Conservation (phyloP, 2,797 vertebrate genomes). For the Gila robusta region DNA sequence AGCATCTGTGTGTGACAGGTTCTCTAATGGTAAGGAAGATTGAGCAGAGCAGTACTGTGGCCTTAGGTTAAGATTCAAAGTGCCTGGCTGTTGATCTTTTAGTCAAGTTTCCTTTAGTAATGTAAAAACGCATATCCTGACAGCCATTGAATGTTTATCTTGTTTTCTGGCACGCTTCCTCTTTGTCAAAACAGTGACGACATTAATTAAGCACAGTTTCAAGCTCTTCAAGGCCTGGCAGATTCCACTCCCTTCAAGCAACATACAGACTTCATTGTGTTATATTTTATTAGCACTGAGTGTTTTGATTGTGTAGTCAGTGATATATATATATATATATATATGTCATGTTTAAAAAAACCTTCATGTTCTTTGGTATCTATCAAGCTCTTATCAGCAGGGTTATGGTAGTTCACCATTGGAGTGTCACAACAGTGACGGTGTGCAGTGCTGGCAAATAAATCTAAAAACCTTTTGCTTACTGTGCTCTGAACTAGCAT, state of each 20-base stretch:
- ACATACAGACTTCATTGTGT: slow-evolving; percentile 38
- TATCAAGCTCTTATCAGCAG: slow-evolving; percentile 46
- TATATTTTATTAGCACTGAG: background rate
- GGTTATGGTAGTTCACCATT: slow-evolving; percentile 30
- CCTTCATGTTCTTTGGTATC: background rate
- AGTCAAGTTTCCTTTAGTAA: slow-evolving; percentile 64
- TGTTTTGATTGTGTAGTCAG: background rate
- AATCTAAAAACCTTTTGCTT: slow-evolving; percentile 24
- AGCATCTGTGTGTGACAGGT: slow-evolving; percentile 57
- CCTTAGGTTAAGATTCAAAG: slow-evolving; percentile 66
- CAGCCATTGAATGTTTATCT: slow-evolving; percentile 69
- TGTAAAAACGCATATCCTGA: slow-evolving; percentile 61
- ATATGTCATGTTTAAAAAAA: too few species aligned
- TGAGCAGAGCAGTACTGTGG: slow-evolving; percentile 52
- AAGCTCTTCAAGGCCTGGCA: slow-evolving; percentile 51
- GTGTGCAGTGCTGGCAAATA: slow-evolving; percentile 44
- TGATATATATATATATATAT: background rate
- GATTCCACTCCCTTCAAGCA: slow-evolving; percentile 48
- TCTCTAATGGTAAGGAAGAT: slow-evolving; percentile 54
- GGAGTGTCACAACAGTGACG: slow-evolving; percentile 39
- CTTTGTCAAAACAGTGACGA: slow-evolving; percentile 79
- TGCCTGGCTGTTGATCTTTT: slow-evolving; percentile 63
- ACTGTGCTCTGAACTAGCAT: background rate
- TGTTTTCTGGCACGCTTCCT: slow-evolving; percentile 68
- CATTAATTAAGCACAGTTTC: slow-evolving; percentile 71